Evolutionary conservation across 1,140 invertebrate species (phyloP).

Genomic region (Caenorhabditis remanei): DNA sequence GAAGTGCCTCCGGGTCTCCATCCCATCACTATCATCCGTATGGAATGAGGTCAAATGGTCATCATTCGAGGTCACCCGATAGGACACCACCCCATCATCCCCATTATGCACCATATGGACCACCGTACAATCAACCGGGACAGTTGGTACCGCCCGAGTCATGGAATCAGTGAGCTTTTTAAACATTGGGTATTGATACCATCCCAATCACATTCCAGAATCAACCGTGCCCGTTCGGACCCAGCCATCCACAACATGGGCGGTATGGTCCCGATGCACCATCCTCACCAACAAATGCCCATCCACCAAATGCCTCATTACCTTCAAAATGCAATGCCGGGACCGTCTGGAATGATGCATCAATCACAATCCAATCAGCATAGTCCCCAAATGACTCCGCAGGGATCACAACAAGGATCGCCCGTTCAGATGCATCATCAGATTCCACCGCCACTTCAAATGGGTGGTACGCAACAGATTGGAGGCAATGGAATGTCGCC

Average conservation of each 20-base stretch:
- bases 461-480: not conserved
- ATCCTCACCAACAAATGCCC: not conserved
- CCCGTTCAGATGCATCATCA: slow-evolving; percentile 42
- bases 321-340: slow-evolving; percentile 18
- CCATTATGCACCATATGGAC: slow-evolving; percentile 42
- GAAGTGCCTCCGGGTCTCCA: slow-evolving; percentile 40
- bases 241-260: slow-evolving; percentile 57
- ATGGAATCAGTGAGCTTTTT: slow-evolving; percentile 58
- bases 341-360: slow-evolving; percentile 33
- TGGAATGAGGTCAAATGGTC: slow-evolving; percentile 5
- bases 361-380: slow-evolving; percentile 14
- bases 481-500: slow-evolving; percentile 29
- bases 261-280: slow-evolving; percentile 32
- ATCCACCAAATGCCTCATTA: slow-evolving; percentile 31
- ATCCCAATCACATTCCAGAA: not conserved
- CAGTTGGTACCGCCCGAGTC: slow-evolving; percentile 39
- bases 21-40: slow-evolving; percentile 59
- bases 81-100: slow-evolving; percentile 44
- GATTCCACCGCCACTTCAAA: not conserved
- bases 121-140: slow-evolving; percentile 22
- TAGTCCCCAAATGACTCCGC: not conserved
- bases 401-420: slow-evolving; percentile 34
- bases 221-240: slow-evolving; percentile 61
- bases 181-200: not conserved
- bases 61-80: slow-evolving; percentile 24